These are phyloP conservation scores for Pica pica DNA, from an alignment of 2,113 vertebrate species.

Conservation along the genomic window DNA sequence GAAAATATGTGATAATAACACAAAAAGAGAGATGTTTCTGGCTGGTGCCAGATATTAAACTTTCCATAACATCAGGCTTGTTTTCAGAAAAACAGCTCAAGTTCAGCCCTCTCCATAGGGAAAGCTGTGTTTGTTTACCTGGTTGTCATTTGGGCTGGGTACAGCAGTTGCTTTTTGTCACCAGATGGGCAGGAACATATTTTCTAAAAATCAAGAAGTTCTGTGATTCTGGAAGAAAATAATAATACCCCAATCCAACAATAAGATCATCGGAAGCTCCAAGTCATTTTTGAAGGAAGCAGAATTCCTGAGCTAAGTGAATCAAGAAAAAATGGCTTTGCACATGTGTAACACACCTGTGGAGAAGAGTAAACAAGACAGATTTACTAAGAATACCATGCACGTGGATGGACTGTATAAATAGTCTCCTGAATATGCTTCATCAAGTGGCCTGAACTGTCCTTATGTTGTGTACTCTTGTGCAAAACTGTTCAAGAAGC, in stretches of 20 bases:
- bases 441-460: not conserved
- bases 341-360: not conserved
- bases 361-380: not conserved
- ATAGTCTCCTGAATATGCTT: not conserved
- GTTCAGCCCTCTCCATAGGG: not conserved
- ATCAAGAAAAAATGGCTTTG: not conserved
- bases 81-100: not conserved
- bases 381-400: not conserved
- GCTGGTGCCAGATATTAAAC: not conserved
- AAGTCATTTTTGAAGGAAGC: not conserved
- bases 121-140: not conserved
- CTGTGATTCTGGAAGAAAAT: not conserved
- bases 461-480: rapidly evolving
- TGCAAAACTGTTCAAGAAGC: not conserved
- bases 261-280: not conserved
- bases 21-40: not conserved
- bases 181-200: not conserved
- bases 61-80: not conserved
- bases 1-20: not conserved
- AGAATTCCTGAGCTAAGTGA: not conserved
- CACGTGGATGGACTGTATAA: not conserved
- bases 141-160: not conserved
- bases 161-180: not conserved
- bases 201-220: not conserved
- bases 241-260: not conserved